phyloP scores from a whole-genome alignment of 2,113 vertebrate genomes.

The Capra hircus region DNA sequence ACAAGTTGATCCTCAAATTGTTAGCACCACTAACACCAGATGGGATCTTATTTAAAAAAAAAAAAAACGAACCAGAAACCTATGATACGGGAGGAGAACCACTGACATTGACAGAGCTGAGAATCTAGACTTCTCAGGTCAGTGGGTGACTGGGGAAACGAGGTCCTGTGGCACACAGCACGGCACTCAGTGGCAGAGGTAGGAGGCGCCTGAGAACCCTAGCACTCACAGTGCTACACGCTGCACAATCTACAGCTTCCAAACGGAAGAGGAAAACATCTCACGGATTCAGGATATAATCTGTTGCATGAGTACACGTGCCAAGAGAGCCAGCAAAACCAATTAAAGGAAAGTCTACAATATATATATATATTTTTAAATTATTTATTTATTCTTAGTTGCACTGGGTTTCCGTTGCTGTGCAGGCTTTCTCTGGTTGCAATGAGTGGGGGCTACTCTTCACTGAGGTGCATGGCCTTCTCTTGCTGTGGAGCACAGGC shows the following conservation, averaged over 20 bases:
- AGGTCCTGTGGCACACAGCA: fast-evolving
- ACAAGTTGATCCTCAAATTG: not conserved
- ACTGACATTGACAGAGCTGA: not conserved
- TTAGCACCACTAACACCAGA: not conserved
- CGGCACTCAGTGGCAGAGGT: fast-evolving
- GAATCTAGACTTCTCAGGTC: not conserved
- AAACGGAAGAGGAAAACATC: no score
- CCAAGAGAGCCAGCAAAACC: not conserved
- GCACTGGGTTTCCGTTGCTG: not conserved
- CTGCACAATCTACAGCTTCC: not conserved
- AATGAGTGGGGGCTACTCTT: not conserved
- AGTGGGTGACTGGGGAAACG: no score
- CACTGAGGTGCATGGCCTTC: not conserved
- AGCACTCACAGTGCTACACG: not conserved
- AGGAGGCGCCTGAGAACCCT: not conserved
- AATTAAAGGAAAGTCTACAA: not conserved
- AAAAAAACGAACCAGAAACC: not conserved
- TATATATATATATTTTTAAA: no score
- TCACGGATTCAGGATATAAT: not conserved
- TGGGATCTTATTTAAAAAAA: not conserved
- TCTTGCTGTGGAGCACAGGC: not conserved
- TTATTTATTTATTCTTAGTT: not conserved
- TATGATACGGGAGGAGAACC: not conserved
- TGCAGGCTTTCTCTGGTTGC: not conserved
- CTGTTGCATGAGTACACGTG: not conserved